Conservation (phyloP, 2,797 vertebrate species). For the Sebastes jordani region DNA sequence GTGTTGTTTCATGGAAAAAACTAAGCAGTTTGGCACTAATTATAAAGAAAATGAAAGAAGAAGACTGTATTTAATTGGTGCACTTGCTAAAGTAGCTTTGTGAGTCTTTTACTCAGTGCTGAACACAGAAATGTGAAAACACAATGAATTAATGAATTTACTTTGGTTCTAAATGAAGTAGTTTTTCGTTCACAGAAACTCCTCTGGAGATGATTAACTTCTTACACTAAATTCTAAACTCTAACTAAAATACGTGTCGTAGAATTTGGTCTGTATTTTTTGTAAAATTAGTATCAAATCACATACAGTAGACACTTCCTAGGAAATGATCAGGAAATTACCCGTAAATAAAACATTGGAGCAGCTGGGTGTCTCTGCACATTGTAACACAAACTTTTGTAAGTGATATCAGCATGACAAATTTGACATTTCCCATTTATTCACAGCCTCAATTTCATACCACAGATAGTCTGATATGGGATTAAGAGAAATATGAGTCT, state of each 20-base stretch:
- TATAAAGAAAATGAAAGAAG: neutral
- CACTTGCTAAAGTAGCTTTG: neutral
- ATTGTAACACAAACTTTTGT: slow-evolving; percentile 4
- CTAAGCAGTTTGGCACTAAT: neutral
- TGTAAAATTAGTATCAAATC: too few species aligned
- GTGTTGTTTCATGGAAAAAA: neutral
- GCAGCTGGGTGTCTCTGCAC: neutral
- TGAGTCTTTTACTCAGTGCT: neutral
- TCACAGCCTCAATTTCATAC: slow-evolving; percentile 32
- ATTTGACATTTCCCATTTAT: slow-evolving; percentile 58
- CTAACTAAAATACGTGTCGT: neutral
- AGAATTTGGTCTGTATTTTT: neutral
- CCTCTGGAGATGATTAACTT: neutral
- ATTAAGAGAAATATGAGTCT: slow-evolving; percentile 54
- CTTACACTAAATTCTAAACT: neutral
- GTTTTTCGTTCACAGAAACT: neutral
- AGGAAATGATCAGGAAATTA: neutral
- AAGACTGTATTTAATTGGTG: neutral
- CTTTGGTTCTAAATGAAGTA: neutral
- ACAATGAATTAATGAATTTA: neutral
- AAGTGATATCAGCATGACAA: slow-evolving; percentile 42
- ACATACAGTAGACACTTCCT: neutral
- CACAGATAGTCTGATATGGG: slow-evolving; percentile 49
- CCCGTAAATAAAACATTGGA: neutral
- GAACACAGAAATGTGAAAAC: neutral